Base-by-base conservation (phyloP, 1,140 invertebrate genomes). In the Zophobas morio region DNA sequence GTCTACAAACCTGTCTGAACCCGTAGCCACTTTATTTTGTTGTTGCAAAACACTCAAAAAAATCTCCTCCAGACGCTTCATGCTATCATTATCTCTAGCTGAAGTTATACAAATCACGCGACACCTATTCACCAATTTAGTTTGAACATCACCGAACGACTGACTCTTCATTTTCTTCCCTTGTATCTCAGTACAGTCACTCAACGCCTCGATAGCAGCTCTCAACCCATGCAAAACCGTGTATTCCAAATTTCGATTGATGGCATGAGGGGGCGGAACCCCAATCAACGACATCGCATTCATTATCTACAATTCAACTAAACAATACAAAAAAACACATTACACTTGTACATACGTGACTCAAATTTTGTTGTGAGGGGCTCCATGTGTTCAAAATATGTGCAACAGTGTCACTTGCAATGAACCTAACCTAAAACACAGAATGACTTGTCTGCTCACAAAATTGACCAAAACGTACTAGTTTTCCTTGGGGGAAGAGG, bases 71-170 rank as follows among this genome's bases (percentile, higher is more conserved):
- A 97, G 86, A 82, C 92, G 93, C 81, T 94, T 92, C 86, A 96
- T 93, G 76, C 95, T 95, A 3, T 91, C 91, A 85, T 96, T 93
- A 86, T 95, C 95, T 79, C 94, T 90, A 1, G 95, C 92, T 82
- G 94, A 94, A 1, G 96, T 97, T 1, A 98, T 93, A 82, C 95
- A 96, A 81, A 98, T 94, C 5, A 98, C 93, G 72, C 96, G 89
- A 36, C 95, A 95, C 78, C 93, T 91, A 78, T 89, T 89, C 5
- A 60, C 78, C 34, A 82, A 71, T 37, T 81, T 76, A 6, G 70
- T 76, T 40, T 78, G 75, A 2, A 71, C 74, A 49, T 80, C 80
- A 54, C 34, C 71, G 39, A 73, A 73, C 49, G 34, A 32, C 37
- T 75, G 70, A 32, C 76, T 66, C 60, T 80, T 34, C 78, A 80